Evolutionary conservation across 2,797 vertebrate species (phyloP), one percentile per base, ranked within the genome.

Genomic region (Florisuga fusca): DNA sequence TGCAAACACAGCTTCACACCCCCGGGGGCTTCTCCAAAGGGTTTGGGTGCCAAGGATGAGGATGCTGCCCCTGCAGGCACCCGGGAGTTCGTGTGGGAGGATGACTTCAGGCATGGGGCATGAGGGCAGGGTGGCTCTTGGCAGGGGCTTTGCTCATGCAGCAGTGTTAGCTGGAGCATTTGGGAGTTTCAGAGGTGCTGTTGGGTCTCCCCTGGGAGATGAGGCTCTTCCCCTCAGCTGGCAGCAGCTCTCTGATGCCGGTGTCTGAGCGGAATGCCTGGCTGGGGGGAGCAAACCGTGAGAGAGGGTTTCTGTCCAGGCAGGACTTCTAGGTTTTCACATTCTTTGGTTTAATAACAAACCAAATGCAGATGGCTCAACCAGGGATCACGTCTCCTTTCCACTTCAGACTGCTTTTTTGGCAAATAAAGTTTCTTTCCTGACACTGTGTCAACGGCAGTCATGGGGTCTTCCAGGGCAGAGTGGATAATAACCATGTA

Each of bases 291-390:
- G 76, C 3, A 3, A 62, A 6, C 79, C 5, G 0, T 68, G 82
- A 54, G 83, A 72, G 78, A 10, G 5, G 22, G 66, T 62, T 59
- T 77, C 73, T 75, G 76, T 25, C 79, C 66, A 10, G 48, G 89
- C 6, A 64, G 34, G 51, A 51, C 94, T 94, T 90, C 3, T 10
- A 81, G 82, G 87, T 82, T 95, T 93, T 88, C 55, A 22, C 91
- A 41, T 96, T 91, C 91, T 89, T 88, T 29, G 59, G 73, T 90
- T 90, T 81, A 90, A 57, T 93, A 76, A 45, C 94, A 92, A 91
- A 88, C 87, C 61, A 29, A 84, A 59, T 6, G 18, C 82, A 54
- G 93, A 67, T 74, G 79, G 84, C 73, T 93, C 58, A 48, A 14
- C 20, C 41, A 7, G 22, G 21, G 55, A 50, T 81, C 48, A 4